A percentile compares a stretch with the other conserved stretches of the same genome.
These are phyloP conservation scores for Sorex fumeus DNA, from an alignment of 2,113 vertebrate genomes.

Conservation along the genomic window DNA sequence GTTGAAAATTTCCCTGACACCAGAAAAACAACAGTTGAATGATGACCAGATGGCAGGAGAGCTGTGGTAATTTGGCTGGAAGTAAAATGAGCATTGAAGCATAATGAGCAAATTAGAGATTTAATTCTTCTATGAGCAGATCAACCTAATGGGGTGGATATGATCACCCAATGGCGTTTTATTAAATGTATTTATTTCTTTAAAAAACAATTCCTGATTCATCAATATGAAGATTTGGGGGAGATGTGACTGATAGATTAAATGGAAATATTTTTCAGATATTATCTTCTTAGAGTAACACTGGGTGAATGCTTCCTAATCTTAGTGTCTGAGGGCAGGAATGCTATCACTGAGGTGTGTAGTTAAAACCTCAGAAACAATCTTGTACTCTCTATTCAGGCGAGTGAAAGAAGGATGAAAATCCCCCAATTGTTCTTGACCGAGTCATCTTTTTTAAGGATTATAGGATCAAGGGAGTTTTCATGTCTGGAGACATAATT, in stretches of 20 bases:
- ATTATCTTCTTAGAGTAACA: slow-evolving; percentile 74
- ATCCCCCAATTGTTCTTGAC: slow-evolving; percentile 79
- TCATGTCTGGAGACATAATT: slow-evolving; percentile 84
- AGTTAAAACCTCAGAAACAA: slow-evolving; percentile 79
- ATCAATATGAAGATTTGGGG: slow-evolving; percentile 68
- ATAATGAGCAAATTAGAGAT: slow-evolving; percentile 79
- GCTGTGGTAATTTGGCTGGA: slow-evolving; percentile 78
- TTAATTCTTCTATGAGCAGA: slow-evolving; percentile 79
- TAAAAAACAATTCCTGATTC: slow-evolving; percentile 61
- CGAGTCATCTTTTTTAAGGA: slow-evolving; percentile 83
- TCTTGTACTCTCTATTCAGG: slow-evolving; percentile 77
- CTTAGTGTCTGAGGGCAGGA: slow-evolving; percentile 54
- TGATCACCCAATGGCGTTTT: slow-evolving; percentile 77
- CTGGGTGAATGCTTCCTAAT: slow-evolving; percentile 75
- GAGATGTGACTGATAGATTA: slow-evolving; percentile 67
- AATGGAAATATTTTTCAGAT: slow-evolving; percentile 73
- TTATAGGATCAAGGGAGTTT: slow-evolving; percentile 83
- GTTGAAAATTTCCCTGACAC: slow-evolving; percentile 81
- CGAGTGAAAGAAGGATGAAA: slow-evolving; percentile 76
- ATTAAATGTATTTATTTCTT: slow-evolving; percentile 72
- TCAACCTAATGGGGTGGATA: slow-evolving; percentile 85
- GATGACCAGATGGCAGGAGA: slow-evolving; percentile 83
- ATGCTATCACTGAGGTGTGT: slow-evolving; percentile 58
- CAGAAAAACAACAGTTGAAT: slow-evolving; percentile 81
- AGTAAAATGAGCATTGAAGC: slow-evolving; percentile 73